These are phyloP conservation scores for Dicycla oo DNA, from an alignment of 2,888 invertebrate species.

Conservation along the genomic window DNA sequence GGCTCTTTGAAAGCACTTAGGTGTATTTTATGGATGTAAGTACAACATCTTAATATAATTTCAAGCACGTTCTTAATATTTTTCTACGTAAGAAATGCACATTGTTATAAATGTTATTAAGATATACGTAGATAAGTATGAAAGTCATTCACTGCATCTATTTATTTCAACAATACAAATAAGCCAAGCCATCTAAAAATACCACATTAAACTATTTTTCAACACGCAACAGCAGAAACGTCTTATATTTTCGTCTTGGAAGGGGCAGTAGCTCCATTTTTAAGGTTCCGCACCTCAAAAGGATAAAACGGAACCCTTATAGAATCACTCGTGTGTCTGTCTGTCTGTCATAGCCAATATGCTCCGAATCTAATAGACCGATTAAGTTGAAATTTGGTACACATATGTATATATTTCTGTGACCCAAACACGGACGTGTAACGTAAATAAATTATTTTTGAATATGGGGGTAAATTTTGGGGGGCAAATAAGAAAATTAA, in stretches of 20 bases:
- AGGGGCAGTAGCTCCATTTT: constrained; percentile 46
- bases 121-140: not conserved
- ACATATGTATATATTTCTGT: too few species aligned
- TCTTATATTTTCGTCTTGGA: constrained; percentile 41
- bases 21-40: not conserved
- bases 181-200: not conserved
- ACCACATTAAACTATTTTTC: constrained; percentile 20
- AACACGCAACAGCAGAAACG: constrained; percentile 28
- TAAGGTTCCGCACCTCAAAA: too few species aligned
- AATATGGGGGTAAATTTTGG: too few species aligned
- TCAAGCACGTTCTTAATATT: not conserved
- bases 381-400: too few species aligned
- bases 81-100: not conserved
- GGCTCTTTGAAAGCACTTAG: not conserved
- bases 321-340: too few species aligned
- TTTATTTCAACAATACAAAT: not conserved
- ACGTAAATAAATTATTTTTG: too few species aligned
- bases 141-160: not conserved
- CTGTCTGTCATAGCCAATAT: too few species aligned
- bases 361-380: too few species aligned
- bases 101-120: not conserved
- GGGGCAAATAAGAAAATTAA: too few species aligned
- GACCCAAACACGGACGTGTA: too few species aligned
- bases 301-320: too few species aligned
- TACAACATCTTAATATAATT: not conserved